Percentiles rank a stretch among this genome's conserved stretches.
Evolutionary conservation across 2,888 invertebrate species (phyloP).

Genomic region (Oeneis ivallda): DNA sequence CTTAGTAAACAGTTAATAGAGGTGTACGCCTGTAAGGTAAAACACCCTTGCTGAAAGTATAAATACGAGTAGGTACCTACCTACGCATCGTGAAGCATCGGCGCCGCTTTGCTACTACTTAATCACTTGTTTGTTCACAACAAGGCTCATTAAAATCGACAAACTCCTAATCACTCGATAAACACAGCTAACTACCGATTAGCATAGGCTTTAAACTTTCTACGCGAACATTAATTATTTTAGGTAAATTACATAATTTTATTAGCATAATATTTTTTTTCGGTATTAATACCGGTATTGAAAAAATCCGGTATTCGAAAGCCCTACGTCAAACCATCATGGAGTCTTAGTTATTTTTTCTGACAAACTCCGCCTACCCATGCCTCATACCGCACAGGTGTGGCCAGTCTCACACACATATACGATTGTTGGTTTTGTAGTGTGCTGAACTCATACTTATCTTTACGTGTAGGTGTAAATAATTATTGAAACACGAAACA

Average conservation of each 20-base stretch:
- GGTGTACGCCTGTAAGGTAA: too few species aligned
- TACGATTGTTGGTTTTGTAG: slow-evolving; percentile 3
- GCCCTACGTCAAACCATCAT: not conserved
- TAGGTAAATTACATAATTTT: too few species aligned
- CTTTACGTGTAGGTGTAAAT: not conserved
- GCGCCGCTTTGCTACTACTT: slow-evolving; percentile 35
- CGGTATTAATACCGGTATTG: too few species aligned
- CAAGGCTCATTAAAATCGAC: slow-evolving; percentile 45
- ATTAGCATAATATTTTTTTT: too few species aligned
- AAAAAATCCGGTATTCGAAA: too few species aligned
- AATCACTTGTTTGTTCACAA: slow-evolving; percentile 64
- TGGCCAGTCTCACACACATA: not conserved
- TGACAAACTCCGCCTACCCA: not conserved
- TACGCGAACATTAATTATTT: not conserved
- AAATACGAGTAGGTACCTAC: too few species aligned
- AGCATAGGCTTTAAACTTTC: slow-evolving; percentile 1
- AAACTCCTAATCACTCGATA: slow-evolving; percentile 52
- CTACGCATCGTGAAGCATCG: too few species aligned
- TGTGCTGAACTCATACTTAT: not conserved
- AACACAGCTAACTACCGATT: slow-evolving; percentile 40
- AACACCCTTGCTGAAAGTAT: too few species aligned
- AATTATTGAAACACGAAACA: not conserved
- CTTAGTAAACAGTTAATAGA: too few species aligned
- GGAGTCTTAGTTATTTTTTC: slow-evolving; percentile 4
- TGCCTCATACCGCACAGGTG: not conserved